Base-by-base conservation (phyloP, 92 coral and sea anemone species). In the Bergia puertoricense region DNA sequence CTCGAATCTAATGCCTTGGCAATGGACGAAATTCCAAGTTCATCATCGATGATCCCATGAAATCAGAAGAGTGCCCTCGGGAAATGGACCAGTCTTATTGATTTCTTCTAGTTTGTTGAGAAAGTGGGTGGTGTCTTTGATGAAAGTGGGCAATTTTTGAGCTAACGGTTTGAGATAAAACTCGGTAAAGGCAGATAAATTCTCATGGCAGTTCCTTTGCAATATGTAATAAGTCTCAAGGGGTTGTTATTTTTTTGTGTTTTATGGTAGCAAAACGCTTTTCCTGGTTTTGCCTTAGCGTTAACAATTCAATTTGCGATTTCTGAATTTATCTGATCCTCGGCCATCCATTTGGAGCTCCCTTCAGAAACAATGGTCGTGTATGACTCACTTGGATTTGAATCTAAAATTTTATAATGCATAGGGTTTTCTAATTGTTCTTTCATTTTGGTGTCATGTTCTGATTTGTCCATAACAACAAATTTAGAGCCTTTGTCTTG, bases 371-470 rank as follows among this genome's bases (percentile, higher is more conserved):
- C 57, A 62, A 3, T 72, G 46, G 48, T 8, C 8, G 77, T 57
- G 74, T 51, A 74, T 15, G 76, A 41, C 44, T 44, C 67, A 42
- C 89, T 90, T 8, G 92, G 92, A 79, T 79, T 89, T 40, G 75
- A 48, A 40, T 85, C 89, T 6, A 90, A 54, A 42, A 57, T 85
- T 72, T 90, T 23, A 59, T 89, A 89, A 46, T 90, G 92, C 13
- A 90, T 67, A 38, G 92, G 89, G 42, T 90, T 85, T 8, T 90
- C 92, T 36, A 90, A 43, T 30, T 85, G 92, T 42, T 68, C 65
- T 65, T 79, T 68, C 92, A 90, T 86, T 90, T 90, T 90, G 81
- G 86, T 39, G n/a, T 40, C 50, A 42, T 76, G 43, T 73, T 73
- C 44, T 3, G 77, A 30, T 73, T 36, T 30, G 77, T 73, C 77